phyloP scores from a whole-genome alignment of 2,888 invertebrate genomes.

The Habrosyne pyritoides region DNA sequence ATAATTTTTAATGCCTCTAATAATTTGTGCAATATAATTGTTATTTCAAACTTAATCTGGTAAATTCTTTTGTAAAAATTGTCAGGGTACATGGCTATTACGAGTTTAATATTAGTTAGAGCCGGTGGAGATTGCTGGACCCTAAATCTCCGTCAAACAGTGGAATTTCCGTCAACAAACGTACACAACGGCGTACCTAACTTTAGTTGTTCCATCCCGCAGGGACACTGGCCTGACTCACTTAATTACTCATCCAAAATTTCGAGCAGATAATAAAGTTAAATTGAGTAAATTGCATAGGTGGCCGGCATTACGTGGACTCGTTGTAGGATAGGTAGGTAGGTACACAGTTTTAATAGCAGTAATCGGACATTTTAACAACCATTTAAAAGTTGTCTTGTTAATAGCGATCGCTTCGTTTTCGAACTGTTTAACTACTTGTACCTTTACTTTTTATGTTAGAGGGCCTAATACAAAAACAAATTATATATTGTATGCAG shows the following conservation, averaged over 20 bases:
- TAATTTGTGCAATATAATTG: too few species aligned
- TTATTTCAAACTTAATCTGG: too few species aligned
- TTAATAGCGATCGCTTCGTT: background rate
- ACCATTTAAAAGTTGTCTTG: conserved; percentile 38
- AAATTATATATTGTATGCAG: too few species aligned
- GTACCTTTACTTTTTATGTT: background rate
- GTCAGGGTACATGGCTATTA: background rate
- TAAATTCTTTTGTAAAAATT: background rate
- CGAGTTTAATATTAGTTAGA: conserved; percentile 23
- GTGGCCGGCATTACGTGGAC: conserved; percentile 52
- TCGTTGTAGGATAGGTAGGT: conserved; percentile 27
- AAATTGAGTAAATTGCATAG: conserved; percentile 71
- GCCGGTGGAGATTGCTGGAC: conserved; percentile 21
- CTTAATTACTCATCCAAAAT: conserved; percentile 63
- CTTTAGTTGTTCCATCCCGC: conserved; percentile 43
- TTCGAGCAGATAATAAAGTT: conserved; percentile 64
- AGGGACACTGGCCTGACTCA: conserved; percentile 47
- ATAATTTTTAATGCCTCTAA: background rate
- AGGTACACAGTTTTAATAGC: conserved; percentile 42
- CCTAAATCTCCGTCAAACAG: conserved; percentile 29
- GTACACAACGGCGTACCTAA: conserved; percentile 38
- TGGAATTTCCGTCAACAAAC: conserved; percentile 32
- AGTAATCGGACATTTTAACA: conserved; percentile 48
- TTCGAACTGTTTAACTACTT: background rate
- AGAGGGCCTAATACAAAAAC: too few species aligned